Conservation (phyloP, 2,888 invertebrate genomes). For the Osedax fenrisi region DNA sequence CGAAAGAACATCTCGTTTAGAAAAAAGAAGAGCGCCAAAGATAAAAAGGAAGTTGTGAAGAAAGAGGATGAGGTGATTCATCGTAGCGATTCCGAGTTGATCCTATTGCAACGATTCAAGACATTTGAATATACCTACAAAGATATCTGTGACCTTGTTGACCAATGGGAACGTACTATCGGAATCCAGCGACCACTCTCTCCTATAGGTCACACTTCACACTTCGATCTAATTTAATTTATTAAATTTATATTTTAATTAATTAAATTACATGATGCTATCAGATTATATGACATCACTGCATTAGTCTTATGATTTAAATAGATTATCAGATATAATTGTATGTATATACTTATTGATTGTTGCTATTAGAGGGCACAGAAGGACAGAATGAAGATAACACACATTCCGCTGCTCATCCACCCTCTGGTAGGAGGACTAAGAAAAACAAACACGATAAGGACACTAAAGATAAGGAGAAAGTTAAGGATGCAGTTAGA, state of each 20-base stretch:
- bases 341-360: too few relatives aligned
- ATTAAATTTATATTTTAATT: too few relatives aligned
- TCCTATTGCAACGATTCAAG: conserved; percentile 46
- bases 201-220: conserved; percentile 35
- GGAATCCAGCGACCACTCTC: conserved; percentile 44
- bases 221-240: too few relatives aligned
- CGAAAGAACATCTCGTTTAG: conserved; percentile 9
- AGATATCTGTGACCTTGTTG: conserved; percentile 46
- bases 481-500: not conserved
- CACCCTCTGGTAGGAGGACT: conserved; percentile 44
- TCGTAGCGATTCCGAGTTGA: conserved; percentile 43
- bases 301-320: too few relatives aligned
- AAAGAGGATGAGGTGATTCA: conserved; percentile 37
- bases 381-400: conserved; percentile 21
- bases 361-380: not conserved
- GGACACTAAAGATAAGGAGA: conserved; percentile 37
- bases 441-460: conserved; percentile 42
- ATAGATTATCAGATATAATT: too few relatives aligned
- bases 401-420: conserved; percentile 39
- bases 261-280: too few relatives aligned
- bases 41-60: conserved; percentile 38
- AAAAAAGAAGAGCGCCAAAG: conserved; percentile 37
- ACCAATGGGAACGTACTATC: conserved; percentile 48
- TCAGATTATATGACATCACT: too few relatives aligned
- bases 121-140: conserved; percentile 47